Evolutionary conservation across 92 coral and sea anemone species (phyloP).

Genomic region (Meandrina meandrites): DNA sequence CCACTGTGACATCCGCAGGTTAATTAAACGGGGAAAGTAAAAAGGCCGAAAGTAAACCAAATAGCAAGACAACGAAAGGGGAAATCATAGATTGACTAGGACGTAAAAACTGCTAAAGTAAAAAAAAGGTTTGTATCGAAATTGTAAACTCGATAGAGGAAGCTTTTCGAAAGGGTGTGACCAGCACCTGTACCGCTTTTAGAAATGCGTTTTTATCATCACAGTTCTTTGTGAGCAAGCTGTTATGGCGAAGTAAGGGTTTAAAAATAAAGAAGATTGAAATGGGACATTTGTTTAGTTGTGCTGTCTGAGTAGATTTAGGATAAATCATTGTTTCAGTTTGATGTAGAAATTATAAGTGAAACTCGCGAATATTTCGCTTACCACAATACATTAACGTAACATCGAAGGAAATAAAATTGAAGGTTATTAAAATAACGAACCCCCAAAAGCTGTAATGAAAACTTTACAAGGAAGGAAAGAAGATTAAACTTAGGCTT

Average conservation of each 20-base stretch:
- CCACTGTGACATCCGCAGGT: conserved; percentile 42
- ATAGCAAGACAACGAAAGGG: no score
- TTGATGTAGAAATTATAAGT: no score
- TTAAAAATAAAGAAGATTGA: not conserved
- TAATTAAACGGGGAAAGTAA: conserved; percentile 10
- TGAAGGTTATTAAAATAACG: no score
- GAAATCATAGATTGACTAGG: no score
- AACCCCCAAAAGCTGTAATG: no score
- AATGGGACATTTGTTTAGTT: not conserved
- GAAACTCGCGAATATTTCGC: not conserved
- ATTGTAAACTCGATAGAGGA: not conserved
- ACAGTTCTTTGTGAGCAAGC: not conserved
- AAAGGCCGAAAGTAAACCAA: not conserved
- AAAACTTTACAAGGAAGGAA: no score
- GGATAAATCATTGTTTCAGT: not conserved
- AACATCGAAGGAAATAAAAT: no score
- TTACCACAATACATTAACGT: no score
- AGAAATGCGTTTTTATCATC: no score
- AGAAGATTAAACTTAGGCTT: no score
- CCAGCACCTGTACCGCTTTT: no score
- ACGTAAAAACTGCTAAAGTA: not conserved
- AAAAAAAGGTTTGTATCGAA: no score
- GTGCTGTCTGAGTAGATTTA: not conserved
- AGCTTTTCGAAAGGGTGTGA: not conserved
- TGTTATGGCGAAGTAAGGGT: not conserved